Evolutionary conservation across 2,113 vertebrate genomes (phyloP), one percentile per base, ranked within the genome.

Genomic region (Nothobranchius furzeri): DNA sequence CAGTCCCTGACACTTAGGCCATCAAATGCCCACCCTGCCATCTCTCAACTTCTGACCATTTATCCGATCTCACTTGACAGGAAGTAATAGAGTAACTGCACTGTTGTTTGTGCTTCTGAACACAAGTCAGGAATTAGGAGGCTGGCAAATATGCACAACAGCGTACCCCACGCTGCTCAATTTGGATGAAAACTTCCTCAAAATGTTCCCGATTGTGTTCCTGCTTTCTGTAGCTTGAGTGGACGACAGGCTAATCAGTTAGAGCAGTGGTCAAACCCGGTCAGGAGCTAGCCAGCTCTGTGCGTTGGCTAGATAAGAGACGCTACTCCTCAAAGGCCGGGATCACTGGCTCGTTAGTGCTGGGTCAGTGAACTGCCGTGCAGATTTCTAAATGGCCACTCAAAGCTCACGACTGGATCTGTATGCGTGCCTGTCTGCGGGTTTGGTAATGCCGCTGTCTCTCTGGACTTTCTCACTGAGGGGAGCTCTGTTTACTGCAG

Each of bases 291-390:
- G 77, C 56, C 73, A 45, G 61, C 15, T 60, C 85, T 76, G 82
- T 77, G 86, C 76, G 86, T 88, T 81, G 86, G 73, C 67, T 59
- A 70, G 80, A 87, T 87, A 89, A 87, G 81, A 77, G 72, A 56
- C 70, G 61, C 60, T 52, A 43, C 74, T 87, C 68, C 83, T 82
- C 30, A 6, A 76, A 73, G 82, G 71, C 68, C 40, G 30, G 42
- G 71, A 54, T 52, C 12, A 67, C 70, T 79, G 72, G 76, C 87
- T 89, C 53, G 78, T 91, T 91, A 91, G 88, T 83, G 67, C 74
- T 83, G 89, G 91, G 91, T 91, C 91, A 91, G 68, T 84, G 87
- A 92, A 87, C 90, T 83, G 88, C 89, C 88, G 88, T 72, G 60
- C 87, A 92, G 75, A 91, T 90, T 88, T 88, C 55, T 78, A 91